Evolutionary conservation across 2,113 vertebrate genomes (phyloP).

Genomic region (Cavia porcellus): DNA sequence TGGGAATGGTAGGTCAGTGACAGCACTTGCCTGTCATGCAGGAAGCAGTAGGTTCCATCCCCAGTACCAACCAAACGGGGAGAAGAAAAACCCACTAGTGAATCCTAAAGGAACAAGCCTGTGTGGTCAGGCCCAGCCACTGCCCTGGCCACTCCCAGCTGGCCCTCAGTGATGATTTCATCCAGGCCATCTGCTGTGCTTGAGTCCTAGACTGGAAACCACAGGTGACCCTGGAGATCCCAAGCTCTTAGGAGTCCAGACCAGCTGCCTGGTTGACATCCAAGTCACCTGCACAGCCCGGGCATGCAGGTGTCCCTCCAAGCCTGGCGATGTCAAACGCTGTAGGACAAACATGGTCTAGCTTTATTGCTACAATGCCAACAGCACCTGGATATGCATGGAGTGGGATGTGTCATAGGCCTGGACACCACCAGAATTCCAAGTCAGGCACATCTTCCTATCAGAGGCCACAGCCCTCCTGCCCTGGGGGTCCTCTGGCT

Average conservation of each 20-base stretch:
- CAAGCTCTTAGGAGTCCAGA: background rate
- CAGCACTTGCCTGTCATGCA: background rate
- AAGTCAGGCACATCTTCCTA: fast-evolving
- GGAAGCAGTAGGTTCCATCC: background rate
- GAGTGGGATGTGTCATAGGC: too few species aligned
- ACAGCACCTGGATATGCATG: fast-evolving
- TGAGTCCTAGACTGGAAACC: background rate
- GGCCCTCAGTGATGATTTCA: background rate
- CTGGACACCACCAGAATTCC: fast-evolving
- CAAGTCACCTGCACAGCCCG: background rate
- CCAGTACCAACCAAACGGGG: background rate
- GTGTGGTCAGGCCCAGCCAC: background rate
- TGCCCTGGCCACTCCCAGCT: background rate
- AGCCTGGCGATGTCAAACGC: background rate
- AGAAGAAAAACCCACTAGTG: background rate
- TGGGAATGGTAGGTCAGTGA: background rate
- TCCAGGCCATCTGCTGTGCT: too few species aligned
- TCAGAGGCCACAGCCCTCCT: background rate
- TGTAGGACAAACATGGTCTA: background rate
- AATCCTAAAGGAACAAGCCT: background rate
- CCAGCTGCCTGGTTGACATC: background rate
- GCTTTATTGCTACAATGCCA: constrained; percentile 48
- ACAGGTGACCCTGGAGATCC: background rate
- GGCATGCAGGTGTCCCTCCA: background rate
- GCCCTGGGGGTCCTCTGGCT: fast-evolving